Evolutionary conservation across 2,888 invertebrate species (phyloP).

Genomic region (Polyommatus iphigenia): DNA sequence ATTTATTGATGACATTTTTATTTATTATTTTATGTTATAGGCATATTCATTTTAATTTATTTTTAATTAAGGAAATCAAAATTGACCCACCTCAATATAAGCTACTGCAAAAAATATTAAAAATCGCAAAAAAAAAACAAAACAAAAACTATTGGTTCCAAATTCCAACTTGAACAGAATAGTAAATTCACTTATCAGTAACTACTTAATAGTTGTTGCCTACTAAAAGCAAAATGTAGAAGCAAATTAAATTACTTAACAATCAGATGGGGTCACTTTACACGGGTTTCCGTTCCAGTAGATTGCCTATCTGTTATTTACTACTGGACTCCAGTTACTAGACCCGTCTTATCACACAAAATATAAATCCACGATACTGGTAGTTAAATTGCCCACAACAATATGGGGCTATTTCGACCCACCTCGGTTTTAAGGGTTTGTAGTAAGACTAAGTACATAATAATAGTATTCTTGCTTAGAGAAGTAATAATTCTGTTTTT

Average conservation of each 20-base stretch:
- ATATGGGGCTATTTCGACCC: not conserved
- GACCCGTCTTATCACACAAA: not conserved
- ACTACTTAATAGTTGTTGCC: not conserved
- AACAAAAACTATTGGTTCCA: no score
- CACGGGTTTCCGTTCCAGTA: conserved; percentile 14
- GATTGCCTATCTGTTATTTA: conserved; percentile 16
- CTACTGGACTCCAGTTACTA: not conserved
- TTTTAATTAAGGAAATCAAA: no score
- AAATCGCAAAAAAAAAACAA: not conserved
- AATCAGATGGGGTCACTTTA: conserved; percentile 11
- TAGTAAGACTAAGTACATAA: no score
- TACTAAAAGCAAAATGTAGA: not conserved
- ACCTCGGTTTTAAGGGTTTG: not conserved
- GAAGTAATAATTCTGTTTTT: not conserved
- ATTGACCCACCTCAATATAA: no score
- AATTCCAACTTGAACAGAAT: not conserved
- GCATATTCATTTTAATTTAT: no score
- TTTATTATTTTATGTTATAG: no score
- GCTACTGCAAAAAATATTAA: no score
- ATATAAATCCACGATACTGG: conserved; percentile 9
- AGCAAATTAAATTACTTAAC: conserved; percentile 15
- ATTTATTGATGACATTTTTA: not conserved
- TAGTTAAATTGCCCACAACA: not conserved
- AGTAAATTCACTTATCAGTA: not conserved
- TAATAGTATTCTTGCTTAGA: not conserved